Base-by-base conservation (phyloP, 2,113 vertebrate species). In the Ochotona princeps region DNA sequence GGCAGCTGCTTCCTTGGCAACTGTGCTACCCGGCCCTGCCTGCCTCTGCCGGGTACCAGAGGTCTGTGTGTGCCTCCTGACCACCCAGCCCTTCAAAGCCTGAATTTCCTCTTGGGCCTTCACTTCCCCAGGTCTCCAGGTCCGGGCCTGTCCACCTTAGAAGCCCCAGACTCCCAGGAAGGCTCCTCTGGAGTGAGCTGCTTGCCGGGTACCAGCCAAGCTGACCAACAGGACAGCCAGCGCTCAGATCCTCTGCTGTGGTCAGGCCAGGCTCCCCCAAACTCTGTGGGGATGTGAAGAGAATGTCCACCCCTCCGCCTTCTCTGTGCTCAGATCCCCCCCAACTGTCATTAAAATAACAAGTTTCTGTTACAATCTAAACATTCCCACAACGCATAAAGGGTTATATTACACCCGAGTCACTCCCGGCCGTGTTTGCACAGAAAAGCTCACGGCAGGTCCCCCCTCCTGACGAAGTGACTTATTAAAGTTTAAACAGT, bases 311-410 rank as follows among this genome's bases (percentile, higher is more conserved):
- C 92, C 96, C 96, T 96, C 97, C 97, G 94, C 90, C 96, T 97
- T 97, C 96, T 96, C 96, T 92, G 92, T 8, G 90, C 95, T 93
- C 92, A 82, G 93, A 78, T 81, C 11, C 95, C 79, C 90, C 97
- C 90, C 97, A 98, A 98, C 97, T 97, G 97, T 98, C 98, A 98
- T 98, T 99, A 99, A 99, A 99, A 99, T 98, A 99, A 99, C 99
- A 99, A 97, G 98, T 98, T 98, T 98, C 98, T 98, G 98, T 98
- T 99, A 98, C 98, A 99, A 99, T 99, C 98, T 98, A 99, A 99
- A 99, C 99, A 99, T 99, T 99, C 99, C 98, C 99, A 99, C 99
- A 98, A 98, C 97, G 97, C 98, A 98, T 98, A 98, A 98, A 98
- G 95, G 98, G 98, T 98, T 97, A 98, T 98, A 97, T 98, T 98